Conservation (phyloP, 2,888 invertebrate species). For the Branchellion lobata region DNA sequence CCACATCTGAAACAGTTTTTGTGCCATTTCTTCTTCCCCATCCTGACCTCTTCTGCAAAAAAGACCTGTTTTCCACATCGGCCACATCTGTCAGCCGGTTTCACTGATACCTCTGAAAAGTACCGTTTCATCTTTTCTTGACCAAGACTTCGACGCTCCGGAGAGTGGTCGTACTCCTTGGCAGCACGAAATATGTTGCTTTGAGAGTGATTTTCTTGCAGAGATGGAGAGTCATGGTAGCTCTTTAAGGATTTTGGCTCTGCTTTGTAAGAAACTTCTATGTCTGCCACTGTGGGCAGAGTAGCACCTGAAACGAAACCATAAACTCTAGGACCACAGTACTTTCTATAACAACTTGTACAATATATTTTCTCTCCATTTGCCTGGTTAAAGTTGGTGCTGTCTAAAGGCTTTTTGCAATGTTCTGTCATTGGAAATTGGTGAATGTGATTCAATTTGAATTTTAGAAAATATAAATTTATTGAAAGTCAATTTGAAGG, state of each 20-base stretch:
- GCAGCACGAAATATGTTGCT: too few relatives aligned
- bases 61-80: slow-evolving; percentile 72
- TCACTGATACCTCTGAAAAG: neutral
- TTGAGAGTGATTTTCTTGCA: neutral
- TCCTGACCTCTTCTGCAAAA: slow-evolving; percentile 65
- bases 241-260: neutral
- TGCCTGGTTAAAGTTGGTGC: slow-evolving; percentile 76
- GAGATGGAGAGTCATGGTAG: neutral
- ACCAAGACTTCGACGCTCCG: neutral
- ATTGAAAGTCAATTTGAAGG: too few relatives aligned
- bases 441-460: too few relatives aligned
- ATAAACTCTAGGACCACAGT: slow-evolving; percentile 70
- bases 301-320: slow-evolving; percentile 41
- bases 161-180: neutral
- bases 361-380: slow-evolving; percentile 84
- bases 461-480: neutral
- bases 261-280: neutral
- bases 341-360: slow-evolving; percentile 82
- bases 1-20: slow-evolving; percentile 65
- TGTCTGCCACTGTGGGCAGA: slow-evolving; percentile 35
- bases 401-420: slow-evolving; percentile 61
- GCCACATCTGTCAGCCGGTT: slow-evolving; percentile 71
- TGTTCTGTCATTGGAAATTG: slow-evolving; percentile 50
- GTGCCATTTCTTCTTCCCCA: slow-evolving; percentile 65
- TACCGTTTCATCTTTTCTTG: neutral